phyloP scores from a whole-genome alignment of 2,113 vertebrate genomes.

The Scopus umbretta region DNA sequence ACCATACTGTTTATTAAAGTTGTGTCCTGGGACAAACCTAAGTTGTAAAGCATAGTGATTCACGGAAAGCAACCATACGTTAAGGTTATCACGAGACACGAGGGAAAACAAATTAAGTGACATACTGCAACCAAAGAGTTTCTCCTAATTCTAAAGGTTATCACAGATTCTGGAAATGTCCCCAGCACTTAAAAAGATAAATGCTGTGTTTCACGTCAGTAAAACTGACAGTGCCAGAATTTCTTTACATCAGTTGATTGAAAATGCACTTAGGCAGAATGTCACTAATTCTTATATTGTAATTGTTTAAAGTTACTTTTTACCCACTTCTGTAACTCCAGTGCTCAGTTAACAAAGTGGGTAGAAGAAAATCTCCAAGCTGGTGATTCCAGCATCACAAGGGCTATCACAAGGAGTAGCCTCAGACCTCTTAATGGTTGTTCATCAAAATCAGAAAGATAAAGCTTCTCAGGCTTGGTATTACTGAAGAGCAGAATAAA shows the following conservation, averaged over 20 bases:
- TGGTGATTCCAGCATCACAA: neutral
- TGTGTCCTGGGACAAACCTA: neutral
- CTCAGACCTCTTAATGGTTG: neutral
- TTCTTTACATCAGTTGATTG: neutral
- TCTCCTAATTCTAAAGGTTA: neutral
- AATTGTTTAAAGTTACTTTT: neutral
- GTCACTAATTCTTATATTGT: neutral
- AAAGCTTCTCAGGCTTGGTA: neutral
- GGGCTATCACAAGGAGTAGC: neutral
- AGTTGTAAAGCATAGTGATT: neutral
- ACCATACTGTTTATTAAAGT: neutral
- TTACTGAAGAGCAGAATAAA: neutral
- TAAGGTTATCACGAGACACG: neutral
- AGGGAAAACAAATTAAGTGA: neutral
- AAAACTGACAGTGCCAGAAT: neutral
- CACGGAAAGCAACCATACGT: neutral
- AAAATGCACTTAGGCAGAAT: neutral
- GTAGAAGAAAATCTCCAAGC: neutral
- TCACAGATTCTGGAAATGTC: neutral
- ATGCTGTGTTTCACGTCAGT: neutral
- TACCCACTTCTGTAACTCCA: neutral
- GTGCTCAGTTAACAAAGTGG: neutral
- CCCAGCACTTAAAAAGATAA: neutral
- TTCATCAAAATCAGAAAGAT: neutral
- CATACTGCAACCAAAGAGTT: neutral